Percentiles rank a stretch among this genome's conserved stretches.
These are phyloP conservation scores for Trichosurus vulpecula DNA, from an alignment of 2,797 vertebrate genomes.

Conservation along the genomic window DNA sequence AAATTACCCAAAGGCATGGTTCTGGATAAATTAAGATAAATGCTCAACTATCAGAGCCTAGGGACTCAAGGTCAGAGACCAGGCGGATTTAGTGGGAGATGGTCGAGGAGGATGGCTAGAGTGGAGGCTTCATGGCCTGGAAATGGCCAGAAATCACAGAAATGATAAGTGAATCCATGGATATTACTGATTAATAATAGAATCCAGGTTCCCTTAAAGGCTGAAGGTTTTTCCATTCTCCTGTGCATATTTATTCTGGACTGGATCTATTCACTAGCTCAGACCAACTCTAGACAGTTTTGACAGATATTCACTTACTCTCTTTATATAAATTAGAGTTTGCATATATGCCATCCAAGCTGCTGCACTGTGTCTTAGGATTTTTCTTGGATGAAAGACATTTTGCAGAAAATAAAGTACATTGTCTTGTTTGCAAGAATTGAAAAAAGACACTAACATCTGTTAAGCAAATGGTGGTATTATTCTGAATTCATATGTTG, in stretches of 20 bases:
- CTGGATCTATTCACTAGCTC: conserved; percentile 3
- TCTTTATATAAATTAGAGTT: conserved; percentile 25
- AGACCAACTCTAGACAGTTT: conserved; percentile 36
- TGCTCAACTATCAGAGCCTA: not conserved
- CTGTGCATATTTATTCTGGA: not conserved
- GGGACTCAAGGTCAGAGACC: not conserved
- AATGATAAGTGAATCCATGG: not conserved
- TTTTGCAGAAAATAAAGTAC: conserved; percentile 60
- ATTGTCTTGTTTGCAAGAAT: conserved; percentile 66
- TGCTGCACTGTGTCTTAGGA: conserved; percentile 15
- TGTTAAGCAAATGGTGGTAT: conserved; percentile 75
- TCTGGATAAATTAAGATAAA: not conserved
- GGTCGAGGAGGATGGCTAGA: not conserved
- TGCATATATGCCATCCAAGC: conserved; percentile 7
- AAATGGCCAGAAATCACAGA: not conserved
- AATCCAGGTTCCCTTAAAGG: conserved; percentile 1
- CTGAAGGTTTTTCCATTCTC: not conserved
- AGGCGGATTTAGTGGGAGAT: not conserved
- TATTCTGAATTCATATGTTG: conserved; percentile 70
- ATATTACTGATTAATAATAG: not conserved
- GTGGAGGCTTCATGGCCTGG: not conserved
- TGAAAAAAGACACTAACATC: conserved; percentile 58
- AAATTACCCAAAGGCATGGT: not conserved
- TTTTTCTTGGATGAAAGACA: conserved; percentile 59
- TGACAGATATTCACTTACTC: conserved; percentile 22